These are phyloP conservation scores for Caiman crocodilus DNA, from an alignment of 2,797 vertebrate genomes.

Conservation along the genomic window DNA sequence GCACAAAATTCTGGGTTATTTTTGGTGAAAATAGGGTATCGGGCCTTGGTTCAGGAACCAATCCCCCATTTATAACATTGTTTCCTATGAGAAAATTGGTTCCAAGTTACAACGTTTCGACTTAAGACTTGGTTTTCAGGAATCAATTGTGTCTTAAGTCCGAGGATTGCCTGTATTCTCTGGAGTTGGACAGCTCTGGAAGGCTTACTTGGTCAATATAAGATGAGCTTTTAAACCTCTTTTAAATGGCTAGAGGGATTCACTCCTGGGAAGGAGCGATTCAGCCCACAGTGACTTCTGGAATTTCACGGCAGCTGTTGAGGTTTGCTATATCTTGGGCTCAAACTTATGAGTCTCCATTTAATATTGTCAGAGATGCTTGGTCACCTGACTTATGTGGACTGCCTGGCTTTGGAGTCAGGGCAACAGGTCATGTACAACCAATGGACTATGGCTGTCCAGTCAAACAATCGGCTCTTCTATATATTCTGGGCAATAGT, in stretches of 20 bases:
- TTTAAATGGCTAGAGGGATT: not conserved
- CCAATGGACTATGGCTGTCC: not conserved
- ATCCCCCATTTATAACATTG: too few relatives aligned
- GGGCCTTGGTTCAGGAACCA: too few relatives aligned
- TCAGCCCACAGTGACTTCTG: not conserved
- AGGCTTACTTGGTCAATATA: too few relatives aligned
- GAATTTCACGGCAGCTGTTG: not conserved
- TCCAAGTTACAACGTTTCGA: too few relatives aligned
- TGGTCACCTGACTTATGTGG: not conserved
- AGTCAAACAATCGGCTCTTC: not conserved
- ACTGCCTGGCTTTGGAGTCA: not conserved
- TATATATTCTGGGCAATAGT: not conserved
- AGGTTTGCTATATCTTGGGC: not conserved
- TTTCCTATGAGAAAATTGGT: too few relatives aligned
- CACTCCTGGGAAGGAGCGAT: not conserved
- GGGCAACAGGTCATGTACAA: not conserved
- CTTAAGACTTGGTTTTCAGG: too few relatives aligned
- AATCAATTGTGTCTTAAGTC: too few relatives aligned
- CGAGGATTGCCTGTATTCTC: too few relatives aligned
- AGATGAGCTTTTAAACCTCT: not conserved
- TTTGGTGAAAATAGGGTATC: too few relatives aligned
- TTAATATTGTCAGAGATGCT: fast-evolving
- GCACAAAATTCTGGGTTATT: too few relatives aligned
- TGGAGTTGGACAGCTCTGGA: too few relatives aligned
- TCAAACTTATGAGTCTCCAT: not conserved